A percentile compares a stretch with the other conserved stretches of the same genome.
phyloP scores from a whole-genome alignment of 2,888 invertebrate species.

The Drosophila quinaria region DNA sequence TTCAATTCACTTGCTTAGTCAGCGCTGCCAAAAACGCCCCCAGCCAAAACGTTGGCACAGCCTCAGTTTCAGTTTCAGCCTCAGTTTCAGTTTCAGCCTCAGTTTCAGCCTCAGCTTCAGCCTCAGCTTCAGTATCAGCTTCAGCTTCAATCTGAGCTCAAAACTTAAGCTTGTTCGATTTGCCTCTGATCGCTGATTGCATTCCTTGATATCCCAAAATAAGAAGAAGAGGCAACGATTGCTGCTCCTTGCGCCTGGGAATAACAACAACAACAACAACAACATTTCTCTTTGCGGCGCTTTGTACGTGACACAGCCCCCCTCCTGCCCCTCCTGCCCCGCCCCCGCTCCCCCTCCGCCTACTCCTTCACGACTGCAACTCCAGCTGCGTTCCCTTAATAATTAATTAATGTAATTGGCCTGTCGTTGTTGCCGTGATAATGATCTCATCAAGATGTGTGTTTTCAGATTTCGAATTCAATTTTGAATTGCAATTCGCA shows the following conservation, averaged over 20 bases:
- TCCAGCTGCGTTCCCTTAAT: constrained; percentile 80
- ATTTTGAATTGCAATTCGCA: constrained; percentile 68
- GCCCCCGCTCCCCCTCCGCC: neutral
- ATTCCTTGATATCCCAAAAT: constrained; percentile 67
- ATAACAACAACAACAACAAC: constrained; percentile 36
- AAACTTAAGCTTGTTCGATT: constrained; percentile 68
- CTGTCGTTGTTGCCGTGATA: constrained; percentile 85
- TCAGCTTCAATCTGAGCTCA: constrained; percentile 20
- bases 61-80: constrained; percentile 21
- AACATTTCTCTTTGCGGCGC: constrained; percentile 43
- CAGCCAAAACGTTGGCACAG: constrained; percentile 46
- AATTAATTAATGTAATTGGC: constrained; percentile 86
- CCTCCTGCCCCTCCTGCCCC: constrained; percentile 4
- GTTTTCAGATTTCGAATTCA: constrained; percentile 78
- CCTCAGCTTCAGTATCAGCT: constrained; percentile 32
- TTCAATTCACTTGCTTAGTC: constrained; percentile 71
- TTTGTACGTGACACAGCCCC: constrained; percentile 76
- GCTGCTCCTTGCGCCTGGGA: constrained; percentile 59
- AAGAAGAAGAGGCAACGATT: constrained; percentile 46
- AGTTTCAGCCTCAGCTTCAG: constrained; percentile 25
- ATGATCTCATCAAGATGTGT: constrained; percentile 82
- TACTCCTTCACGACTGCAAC: constrained; percentile 14
- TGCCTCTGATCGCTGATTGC: constrained; percentile 74
- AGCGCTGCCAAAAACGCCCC: constrained; percentile 73
- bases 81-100: constrained; percentile 30